Conservation (phyloP, 1,140 invertebrate genomes). For the Drosophila eugracilis region DNA sequence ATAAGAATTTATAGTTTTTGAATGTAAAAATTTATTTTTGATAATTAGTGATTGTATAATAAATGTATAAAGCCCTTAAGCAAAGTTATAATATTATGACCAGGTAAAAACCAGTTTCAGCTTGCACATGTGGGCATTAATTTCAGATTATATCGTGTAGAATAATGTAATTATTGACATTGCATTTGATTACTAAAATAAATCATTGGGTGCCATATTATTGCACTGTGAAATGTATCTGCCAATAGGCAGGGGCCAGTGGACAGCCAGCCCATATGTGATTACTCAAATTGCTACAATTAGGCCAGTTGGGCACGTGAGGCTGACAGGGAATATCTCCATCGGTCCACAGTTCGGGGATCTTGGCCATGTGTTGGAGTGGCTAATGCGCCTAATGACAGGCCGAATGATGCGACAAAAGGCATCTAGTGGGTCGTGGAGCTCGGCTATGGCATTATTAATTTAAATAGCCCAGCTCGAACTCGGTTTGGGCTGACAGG, state of each 20-base stretch:
- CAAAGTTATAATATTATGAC: too few species aligned
- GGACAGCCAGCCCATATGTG: constrained; percentile 13
- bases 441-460: constrained; percentile 60
- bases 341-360: constrained; percentile 5
- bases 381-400: constrained; percentile 66
- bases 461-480: constrained; percentile 65
- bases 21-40: too few species aligned
- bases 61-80: too few species aligned
- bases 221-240: constrained; percentile 32
- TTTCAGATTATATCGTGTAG: background rate
- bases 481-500: background rate
- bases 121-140: background rate
- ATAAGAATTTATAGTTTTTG: too few species aligned
- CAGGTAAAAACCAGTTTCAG: background rate
- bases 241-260: constrained; percentile 9
- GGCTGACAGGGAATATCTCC: constrained; percentile 31
- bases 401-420: constrained; percentile 23
- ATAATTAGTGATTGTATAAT: too few species aligned
- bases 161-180: constrained; percentile 32
- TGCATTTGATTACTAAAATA: constrained; percentile 40
- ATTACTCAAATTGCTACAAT: constrained; percentile 66
- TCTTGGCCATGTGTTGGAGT: constrained; percentile 25
- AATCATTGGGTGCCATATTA: constrained; percentile 22
- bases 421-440: constrained; percentile 32
- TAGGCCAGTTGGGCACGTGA: constrained; percentile 27